Percentiles rank a stretch among this genome's conserved stretches.
Evolutionary conservation across 2,113 vertebrate genomes (phyloP).

Genomic region (Rhinoptilus africanus): DNA sequence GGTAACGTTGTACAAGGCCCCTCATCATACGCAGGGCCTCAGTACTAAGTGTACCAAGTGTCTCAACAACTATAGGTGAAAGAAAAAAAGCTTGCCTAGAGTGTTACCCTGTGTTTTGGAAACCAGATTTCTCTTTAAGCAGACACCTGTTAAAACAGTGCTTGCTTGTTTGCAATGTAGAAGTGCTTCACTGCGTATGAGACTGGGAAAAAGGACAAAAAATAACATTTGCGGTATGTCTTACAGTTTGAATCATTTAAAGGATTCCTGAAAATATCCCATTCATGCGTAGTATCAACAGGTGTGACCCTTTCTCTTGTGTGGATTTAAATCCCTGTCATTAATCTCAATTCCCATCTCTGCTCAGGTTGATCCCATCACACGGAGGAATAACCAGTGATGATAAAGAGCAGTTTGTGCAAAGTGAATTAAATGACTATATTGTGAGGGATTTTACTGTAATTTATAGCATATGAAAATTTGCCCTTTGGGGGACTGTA

Average conservation of each 20-base stretch:
- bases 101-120: not conserved
- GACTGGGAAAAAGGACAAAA: not conserved
- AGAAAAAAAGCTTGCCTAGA: not conserved
- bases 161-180: not conserved
- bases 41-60: too few relatives aligned
- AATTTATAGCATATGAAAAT: constrained; percentile 11
- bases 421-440: not conserved
- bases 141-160: not conserved
- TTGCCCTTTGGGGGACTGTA: not conserved
- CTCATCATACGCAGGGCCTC: not conserved
- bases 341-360: not conserved
- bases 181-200: not conserved
- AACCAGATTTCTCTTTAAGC: not conserved
- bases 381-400: not conserved
- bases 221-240: not conserved
- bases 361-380: not conserved
- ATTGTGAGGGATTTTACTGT: not conserved
- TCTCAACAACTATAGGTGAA: not conserved
- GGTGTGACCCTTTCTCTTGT: not conserved
- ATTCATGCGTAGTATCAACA: not conserved
- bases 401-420: not conserved
- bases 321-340: not conserved
- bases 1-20: not conserved
- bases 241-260: not conserved
- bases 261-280: not conserved